phyloP scores from a whole-genome alignment of 2,797 vertebrate species.

The Semaprochilodus insignis region DNA sequence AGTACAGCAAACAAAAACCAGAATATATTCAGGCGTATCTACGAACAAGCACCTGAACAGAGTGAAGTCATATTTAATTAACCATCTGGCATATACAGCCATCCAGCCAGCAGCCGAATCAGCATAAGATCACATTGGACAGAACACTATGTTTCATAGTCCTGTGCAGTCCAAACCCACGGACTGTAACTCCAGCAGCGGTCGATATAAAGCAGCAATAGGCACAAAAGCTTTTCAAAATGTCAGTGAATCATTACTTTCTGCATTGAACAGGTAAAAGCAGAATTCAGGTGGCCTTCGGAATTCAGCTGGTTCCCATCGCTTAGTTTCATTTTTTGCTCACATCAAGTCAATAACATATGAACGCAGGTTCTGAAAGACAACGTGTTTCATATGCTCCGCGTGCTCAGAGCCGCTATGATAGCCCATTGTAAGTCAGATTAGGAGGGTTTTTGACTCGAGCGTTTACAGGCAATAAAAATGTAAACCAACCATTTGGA shows the following conservation, averaged over 20 bases:
- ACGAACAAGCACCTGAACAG: too few species aligned
- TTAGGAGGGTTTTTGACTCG: conserved; percentile 16
- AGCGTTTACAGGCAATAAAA: conserved; percentile 40
- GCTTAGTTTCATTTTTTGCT: conserved; percentile 11
- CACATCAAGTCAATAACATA: background rate
- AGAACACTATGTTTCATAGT: background rate
- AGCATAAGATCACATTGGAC: background rate
- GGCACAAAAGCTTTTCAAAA: conserved; percentile 29
- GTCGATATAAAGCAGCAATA: background rate
- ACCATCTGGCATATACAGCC: too few species aligned
- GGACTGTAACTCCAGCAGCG: background rate
- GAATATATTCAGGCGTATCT: too few species aligned
- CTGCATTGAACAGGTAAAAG: background rate
- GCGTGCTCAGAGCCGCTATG: conserved; percentile 12
- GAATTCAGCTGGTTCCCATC: background rate
- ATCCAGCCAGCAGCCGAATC: too few species aligned
- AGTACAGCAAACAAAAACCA: too few species aligned
- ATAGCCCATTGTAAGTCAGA: conserved; percentile 33
- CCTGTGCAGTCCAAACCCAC: background rate
- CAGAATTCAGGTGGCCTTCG: background rate
- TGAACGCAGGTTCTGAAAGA: conserved; percentile 5
- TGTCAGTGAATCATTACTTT: conserved; percentile 1
- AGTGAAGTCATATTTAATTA: too few species aligned
- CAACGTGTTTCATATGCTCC: background rate
- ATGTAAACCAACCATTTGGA: conserved; percentile 32